Conservation (phyloP, 2,888 invertebrate genomes). For the Chaitophorus viminalis region DNA sequence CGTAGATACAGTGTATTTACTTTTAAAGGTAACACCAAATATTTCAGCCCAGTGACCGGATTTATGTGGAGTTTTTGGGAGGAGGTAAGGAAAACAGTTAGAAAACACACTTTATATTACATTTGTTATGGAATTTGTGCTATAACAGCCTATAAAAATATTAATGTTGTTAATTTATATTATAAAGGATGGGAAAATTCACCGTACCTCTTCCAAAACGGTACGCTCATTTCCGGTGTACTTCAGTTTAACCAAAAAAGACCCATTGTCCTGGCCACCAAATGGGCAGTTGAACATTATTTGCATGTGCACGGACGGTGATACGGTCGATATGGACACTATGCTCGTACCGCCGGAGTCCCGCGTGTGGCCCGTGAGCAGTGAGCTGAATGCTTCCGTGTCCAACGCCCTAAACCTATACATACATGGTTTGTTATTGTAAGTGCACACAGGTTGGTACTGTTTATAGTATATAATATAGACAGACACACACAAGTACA, state of each 20-base stretch:
- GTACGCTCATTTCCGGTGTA: slow-evolving; percentile 78
- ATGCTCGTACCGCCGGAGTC: slow-evolving; percentile 81
- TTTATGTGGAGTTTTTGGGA: too few species aligned
- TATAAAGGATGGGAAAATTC: not conserved
- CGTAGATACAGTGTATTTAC: too few species aligned
- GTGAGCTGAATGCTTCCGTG: slow-evolving; percentile 83
- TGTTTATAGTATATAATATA: not conserved
- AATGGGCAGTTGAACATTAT: slow-evolving; percentile 82
- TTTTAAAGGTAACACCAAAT: too few species aligned
- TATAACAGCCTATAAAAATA: too few species aligned
- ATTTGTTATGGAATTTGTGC: too few species aligned
- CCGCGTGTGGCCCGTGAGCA: slow-evolving; percentile 72
- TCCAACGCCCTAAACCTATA: slow-evolving; percentile 78
- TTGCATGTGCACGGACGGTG: slow-evolving; percentile 83
- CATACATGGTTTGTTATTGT: not conserved
- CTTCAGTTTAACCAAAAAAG: slow-evolving; percentile 77
- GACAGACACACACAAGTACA: not conserved
- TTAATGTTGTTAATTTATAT: too few species aligned
- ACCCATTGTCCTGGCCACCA: slow-evolving; percentile 70
- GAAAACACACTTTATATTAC: too few species aligned
- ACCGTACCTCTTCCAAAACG: slow-evolving; percentile 77
- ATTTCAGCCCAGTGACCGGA: too few species aligned
- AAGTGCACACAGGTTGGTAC: not conserved
- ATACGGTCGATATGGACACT: slow-evolving; percentile 79
- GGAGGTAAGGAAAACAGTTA: too few species aligned